Conservation (phyloP, 2,113 vertebrate genomes). For the Brienomyrus brachyistius region DNA sequence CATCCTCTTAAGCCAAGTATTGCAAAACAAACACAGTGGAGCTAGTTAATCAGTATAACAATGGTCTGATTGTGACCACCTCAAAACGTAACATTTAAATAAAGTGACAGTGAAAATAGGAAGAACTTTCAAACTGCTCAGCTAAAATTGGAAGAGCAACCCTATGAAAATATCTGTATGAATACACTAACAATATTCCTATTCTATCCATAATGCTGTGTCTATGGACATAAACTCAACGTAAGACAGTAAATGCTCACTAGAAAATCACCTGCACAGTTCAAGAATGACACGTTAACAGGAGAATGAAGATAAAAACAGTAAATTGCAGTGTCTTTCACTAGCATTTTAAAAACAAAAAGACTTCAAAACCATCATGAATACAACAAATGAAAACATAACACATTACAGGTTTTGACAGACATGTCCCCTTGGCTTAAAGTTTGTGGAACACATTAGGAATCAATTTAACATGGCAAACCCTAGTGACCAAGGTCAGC, state of each 20-base stretch:
- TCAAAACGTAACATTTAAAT: neutral
- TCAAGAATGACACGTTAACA: neutral
- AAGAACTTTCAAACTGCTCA: neutral
- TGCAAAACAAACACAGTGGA: neutral
- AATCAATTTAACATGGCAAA: constrained; percentile 14
- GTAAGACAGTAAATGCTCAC: neutral
- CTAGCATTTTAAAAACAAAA: neutral
- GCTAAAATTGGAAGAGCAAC: neutral
- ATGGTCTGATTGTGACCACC: neutral
- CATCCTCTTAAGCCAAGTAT: neutral
- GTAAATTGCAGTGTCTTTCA: neutral
- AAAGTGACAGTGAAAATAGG: neutral
- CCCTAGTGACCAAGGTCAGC: constrained; percentile 21
- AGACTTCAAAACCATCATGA: neutral
- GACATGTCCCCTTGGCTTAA: neutral
- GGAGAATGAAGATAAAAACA: neutral
- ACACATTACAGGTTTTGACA: neutral
- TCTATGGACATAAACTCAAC: neutral
- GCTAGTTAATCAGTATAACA: neutral
- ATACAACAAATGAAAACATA: neutral
- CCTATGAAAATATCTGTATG: neutral
- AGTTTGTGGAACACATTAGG: constrained; percentile 20
- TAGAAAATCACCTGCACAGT: neutral
- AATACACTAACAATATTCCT: neutral
- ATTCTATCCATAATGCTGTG: neutral